Evolutionary conservation across 2,113 vertebrate species (phyloP).

Genomic region (Cygnus atratus): DNA sequence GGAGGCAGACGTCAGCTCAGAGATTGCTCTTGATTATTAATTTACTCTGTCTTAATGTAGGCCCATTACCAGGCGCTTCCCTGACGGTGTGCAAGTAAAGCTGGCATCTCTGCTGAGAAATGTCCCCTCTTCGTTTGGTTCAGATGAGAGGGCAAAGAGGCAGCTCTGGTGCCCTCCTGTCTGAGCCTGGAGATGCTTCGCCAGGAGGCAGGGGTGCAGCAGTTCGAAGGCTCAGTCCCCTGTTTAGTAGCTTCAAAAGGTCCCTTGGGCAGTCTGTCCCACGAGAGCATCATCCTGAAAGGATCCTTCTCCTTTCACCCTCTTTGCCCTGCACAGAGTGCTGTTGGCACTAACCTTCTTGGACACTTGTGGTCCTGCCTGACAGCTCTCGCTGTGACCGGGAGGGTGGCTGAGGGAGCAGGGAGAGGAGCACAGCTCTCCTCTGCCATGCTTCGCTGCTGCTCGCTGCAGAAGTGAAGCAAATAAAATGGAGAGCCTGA

Average conservation of each 20-base stretch:
- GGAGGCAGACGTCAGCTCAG: not conserved
- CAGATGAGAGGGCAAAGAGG: not conserved
- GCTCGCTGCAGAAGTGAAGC: not conserved
- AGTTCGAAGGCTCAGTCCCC: not conserved
- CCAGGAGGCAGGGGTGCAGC: not conserved
- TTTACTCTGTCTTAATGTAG: not conserved
- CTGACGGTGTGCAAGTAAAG: not conserved
- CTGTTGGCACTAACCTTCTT: not conserved
- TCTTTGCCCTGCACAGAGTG: not conserved
- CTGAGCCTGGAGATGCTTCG: not conserved
- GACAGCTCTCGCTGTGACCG: rapidly evolving
- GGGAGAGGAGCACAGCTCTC: not conserved
- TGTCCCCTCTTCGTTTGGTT: not conserved
- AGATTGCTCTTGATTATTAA: not conserved
- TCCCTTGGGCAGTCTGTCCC: not conserved
- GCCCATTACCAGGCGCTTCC: not conserved
- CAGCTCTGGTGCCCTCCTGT: not conserved
- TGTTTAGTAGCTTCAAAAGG: not conserved
- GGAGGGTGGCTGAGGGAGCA: not conserved
- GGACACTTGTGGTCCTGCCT: not conserved
- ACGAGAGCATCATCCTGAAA: not conserved
- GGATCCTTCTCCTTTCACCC: rapidly evolving
- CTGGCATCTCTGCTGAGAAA: not conserved
- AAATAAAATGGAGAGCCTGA: not conserved
- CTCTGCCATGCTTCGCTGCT: not conserved